phyloP scores from a whole-genome alignment of 2,113 vertebrate species.

The Boleophthalmus pectinirostris region DNA sequence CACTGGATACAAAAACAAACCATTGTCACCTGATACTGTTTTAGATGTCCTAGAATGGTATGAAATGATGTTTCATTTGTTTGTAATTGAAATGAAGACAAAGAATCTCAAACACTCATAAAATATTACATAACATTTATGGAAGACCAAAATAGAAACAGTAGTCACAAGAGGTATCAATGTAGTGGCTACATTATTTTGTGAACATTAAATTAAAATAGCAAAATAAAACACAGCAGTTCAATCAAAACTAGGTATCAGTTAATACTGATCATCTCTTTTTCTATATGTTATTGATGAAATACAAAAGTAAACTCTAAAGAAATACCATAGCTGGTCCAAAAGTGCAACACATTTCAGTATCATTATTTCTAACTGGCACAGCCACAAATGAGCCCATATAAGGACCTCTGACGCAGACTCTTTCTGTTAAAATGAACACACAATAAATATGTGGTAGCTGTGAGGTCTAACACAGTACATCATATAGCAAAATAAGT shows the following conservation, averaged over 20 bases:
- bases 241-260: constrained; percentile 1
- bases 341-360: constrained; percentile 56
- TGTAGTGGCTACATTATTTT: constrained; percentile 25
- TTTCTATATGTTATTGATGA: constrained; percentile 23
- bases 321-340: constrained; percentile 60
- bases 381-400: constrained; percentile 17
- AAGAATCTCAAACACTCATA: constrained; percentile 22
- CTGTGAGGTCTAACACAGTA: constrained; percentile 14
- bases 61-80: background rate
- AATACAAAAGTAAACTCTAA: constrained; percentile 54
- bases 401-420: constrained; percentile 24
- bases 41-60: too few species aligned
- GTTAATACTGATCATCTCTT: constrained; percentile 7
- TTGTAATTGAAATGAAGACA: background rate
- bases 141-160: constrained; percentile 63
- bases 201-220: constrained; percentile 11
- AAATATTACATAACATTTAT: constrained; percentile 30
- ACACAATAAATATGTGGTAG: constrained; percentile 40
- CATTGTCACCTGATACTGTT: too few species aligned
- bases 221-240: constrained; percentile 23
- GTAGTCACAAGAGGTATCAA: constrained; percentile 37
- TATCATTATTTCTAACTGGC: constrained; percentile 29
- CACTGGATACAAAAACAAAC: too few species aligned
- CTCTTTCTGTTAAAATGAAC: constrained; percentile 34
- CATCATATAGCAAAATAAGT: constrained; percentile 38